A percentile compares a stretch with the other conserved stretches of the same genome.
phyloP scores from a whole-genome alignment of 2,113 vertebrate genomes.

The Chaenocephalus aceratus region DNA sequence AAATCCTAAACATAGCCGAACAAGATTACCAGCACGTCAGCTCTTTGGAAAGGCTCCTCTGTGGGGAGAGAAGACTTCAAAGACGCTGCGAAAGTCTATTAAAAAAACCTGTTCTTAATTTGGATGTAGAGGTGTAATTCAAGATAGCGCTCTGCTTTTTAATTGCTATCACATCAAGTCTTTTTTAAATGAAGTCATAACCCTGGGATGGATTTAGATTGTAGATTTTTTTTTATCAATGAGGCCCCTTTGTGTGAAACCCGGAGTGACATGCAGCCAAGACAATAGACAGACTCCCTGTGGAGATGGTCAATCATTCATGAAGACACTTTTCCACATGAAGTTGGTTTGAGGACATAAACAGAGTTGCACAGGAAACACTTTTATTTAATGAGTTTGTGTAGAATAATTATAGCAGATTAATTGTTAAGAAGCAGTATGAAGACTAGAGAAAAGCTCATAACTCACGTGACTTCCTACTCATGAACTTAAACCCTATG shows the following conservation, averaged over 20 bases:
- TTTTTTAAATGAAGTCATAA: slow-evolving; percentile 21
- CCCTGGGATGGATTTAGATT: slow-evolving; percentile 12
- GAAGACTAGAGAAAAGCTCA: neutral
- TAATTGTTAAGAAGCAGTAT: neutral
- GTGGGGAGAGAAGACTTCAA: slow-evolving; percentile 22
- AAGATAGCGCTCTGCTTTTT: neutral
- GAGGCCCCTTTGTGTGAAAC: neutral
- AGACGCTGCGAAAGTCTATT: neutral
- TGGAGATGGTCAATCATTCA: slow-evolving; percentile 38
- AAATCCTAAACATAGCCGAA: slow-evolving; percentile 8
- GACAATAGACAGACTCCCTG: slow-evolving; percentile 13
- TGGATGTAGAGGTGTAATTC: slow-evolving; percentile 4
- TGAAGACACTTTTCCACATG: neutral
- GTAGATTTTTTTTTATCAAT: neutral
- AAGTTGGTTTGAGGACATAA: neutral
- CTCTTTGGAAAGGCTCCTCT: slow-evolving; percentile 8
- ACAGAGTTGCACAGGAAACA: neutral
- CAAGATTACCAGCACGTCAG: neutral
- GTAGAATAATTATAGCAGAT: neutral
- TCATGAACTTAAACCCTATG: slow-evolving; percentile 46
- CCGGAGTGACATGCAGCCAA: slow-evolving; percentile 19
- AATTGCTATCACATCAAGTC: neutral
- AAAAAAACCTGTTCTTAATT: slow-evolving; percentile 16
- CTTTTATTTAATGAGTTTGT: neutral
- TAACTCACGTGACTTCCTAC: slow-evolving; percentile 7